Base-by-base conservation (phyloP, 2,113 vertebrate genomes). In the Corythaeola cristata region DNA sequence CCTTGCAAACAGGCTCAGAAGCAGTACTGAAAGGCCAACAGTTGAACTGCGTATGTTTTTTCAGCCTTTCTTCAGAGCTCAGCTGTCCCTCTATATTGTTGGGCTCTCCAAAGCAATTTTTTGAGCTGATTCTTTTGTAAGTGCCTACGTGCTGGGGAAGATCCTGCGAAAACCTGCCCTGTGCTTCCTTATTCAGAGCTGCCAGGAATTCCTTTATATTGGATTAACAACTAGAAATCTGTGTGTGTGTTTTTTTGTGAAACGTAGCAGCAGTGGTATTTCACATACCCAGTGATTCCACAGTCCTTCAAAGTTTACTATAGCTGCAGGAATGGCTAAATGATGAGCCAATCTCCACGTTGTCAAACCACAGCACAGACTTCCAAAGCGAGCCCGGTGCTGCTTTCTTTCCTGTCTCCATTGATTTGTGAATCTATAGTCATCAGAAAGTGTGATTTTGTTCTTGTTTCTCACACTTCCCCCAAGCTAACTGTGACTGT, bases 361-460 rank as follows among this genome's bases (percentile, higher is more conserved):
- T 92, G 68, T 73, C 87, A 96, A 78, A 49, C n/a, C 59, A 39
- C 44, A 19, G 39, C 52, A 79, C 64, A 62, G 72, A 39, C 37
- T 79, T 78, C 19, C 62, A 60, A 68, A 86, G 9, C 2, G 7
- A 91, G 28, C 23, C 69, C 22, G 32, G 11, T 79, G 45, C 28
- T 85, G 13, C 53, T 93, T 95, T 41, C 20, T 75, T 47, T 85
- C 64, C 24, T 56, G 12, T 35, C n/a, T 58, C 84, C 74, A 86
- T 72, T 88, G 75, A 94, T 95, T 89, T 87, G 78, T 87, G 79
- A 89, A 95, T 72, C 41, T 23, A 67, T 62, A 79, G 33, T 86
- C 32, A 5, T 91, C 81, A 94, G 62, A 88, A 83, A 45, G 5
- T 73, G 47, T 77, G 45, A 24, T 63, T 90, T 93, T 95, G 27